Evolutionary conservation across 2,797 vertebrate genomes (phyloP).

Genomic region (Aldrovandia affinis): DNA sequence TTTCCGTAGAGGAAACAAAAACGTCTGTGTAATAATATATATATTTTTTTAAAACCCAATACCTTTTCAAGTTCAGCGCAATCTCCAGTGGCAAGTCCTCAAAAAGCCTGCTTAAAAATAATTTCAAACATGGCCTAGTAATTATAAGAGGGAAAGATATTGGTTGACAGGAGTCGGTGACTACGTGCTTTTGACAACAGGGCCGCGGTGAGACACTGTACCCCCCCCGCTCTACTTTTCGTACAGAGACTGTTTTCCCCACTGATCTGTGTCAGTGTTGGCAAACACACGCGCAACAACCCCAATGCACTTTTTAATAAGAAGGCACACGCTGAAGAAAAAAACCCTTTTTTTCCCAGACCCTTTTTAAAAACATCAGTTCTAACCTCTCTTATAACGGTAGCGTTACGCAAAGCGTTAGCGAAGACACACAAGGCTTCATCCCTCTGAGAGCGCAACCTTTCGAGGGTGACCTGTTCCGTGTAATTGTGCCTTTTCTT

Average conservation of each 20-base stretch:
- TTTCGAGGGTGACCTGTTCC: background rate
- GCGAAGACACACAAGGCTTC: background rate
- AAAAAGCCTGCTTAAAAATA: constrained; percentile 1
- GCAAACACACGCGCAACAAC: background rate
- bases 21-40: background rate
- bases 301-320: background rate
- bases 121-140: constrained; percentile 14
- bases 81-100: background rate
- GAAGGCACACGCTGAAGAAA: background rate
- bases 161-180: constrained; percentile 17
- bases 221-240: background rate
- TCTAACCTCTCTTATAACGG: background rate
- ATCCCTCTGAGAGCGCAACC: background rate
- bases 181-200: constrained; percentile 2
- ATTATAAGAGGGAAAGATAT: constrained; percentile 2
- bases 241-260: background rate
- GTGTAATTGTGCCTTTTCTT: background rate
- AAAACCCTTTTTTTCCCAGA: background rate
- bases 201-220: background rate
- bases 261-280: background rate
- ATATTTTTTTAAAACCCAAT: background rate
- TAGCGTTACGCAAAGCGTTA: background rate
- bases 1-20: background rate
- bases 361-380: background rate
- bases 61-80: background rate